A percentile compares a stretch with the other conserved stretches of the same genome.
Evolutionary conservation across 2,888 invertebrate species (phyloP).

Genomic region (Hirtodrosophila confusa): DNA sequence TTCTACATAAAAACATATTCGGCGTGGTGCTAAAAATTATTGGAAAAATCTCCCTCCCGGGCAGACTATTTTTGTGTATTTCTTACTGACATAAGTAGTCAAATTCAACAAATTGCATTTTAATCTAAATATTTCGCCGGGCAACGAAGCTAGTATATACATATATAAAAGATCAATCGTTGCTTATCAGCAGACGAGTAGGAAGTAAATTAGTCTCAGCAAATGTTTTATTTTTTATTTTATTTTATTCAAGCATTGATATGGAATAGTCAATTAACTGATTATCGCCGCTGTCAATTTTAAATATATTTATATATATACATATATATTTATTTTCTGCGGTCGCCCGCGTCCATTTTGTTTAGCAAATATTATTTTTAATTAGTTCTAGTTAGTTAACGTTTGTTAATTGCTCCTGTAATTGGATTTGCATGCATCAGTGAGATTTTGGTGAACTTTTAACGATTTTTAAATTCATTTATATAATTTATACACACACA

Average conservation of each 20-base stretch:
- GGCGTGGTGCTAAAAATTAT: too few species aligned
- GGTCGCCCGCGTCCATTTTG: slow-evolving; percentile 44
- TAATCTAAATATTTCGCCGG: too few species aligned
- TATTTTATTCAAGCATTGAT: slow-evolving; percentile 30
- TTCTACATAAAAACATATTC: too few species aligned
- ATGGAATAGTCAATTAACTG: slow-evolving; percentile 25
- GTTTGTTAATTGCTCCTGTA: slow-evolving; percentile 82
- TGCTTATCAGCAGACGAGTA: slow-evolving; percentile 43
- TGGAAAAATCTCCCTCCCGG: too few species aligned
- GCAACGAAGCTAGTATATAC: neutral
- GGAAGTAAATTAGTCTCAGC: slow-evolving; percentile 21
- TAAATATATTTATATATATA: slow-evolving; percentile 10
- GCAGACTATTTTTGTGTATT: too few species aligned
- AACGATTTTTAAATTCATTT: slow-evolving; percentile 59
- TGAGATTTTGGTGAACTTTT: slow-evolving; percentile 63
- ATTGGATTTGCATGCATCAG: slow-evolving; percentile 80
- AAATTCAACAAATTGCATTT: too few species aligned
- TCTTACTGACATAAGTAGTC: too few species aligned
- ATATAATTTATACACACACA: slow-evolving; percentile 50
- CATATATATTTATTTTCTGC: slow-evolving; percentile 10
- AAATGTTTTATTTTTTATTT: neutral
- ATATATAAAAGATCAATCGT: neutral
- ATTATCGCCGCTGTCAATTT: slow-evolving; percentile 24
- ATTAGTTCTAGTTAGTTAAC: slow-evolving; percentile 83
- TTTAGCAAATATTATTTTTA: slow-evolving; percentile 71